Evolutionary conservation across 2,888 invertebrate species (phyloP), one percentile per base, ranked within the genome.

Genomic region (Drosophila gaucha): DNA sequence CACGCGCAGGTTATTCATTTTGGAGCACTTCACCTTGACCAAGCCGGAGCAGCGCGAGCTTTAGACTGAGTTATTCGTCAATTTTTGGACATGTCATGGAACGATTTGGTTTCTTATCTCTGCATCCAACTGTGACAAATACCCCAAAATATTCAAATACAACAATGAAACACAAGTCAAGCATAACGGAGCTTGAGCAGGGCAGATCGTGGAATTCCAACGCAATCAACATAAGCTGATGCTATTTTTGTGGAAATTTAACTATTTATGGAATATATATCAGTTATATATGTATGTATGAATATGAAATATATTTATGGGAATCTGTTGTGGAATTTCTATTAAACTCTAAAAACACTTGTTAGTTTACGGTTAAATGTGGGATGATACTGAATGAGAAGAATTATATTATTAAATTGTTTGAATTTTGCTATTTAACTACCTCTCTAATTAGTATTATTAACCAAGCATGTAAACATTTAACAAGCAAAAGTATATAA

Each of bases 1-100:
- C 28, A 83, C 67, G 2, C 82, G 84, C 3, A 47, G 35, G 22
- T 58, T 30, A 54, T 77, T 68, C 82, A 82, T 82, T 10, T 3
- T 56, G 1, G 12, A 30, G 2, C 3, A 14, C 1, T 5, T 8
- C 6, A 1, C 12, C 18, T 18, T 6, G 20, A 44, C 49, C 36
- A 8, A 52, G 22, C 43, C 31, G 46, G 8, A 8, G 22, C 39
- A 33, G 16, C 8, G 24, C 33, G 10, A 35, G 12, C 14, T 44
- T 31, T 14, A 18, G 46, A 74, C 59, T 64, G 38, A 62, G 20
- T 8, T 28, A 24, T 1, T 20, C n/a, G 14, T 1, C 14, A 12
- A 2, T 16, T 46, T 16, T 26, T 39, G 20, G 20, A 8, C 47
- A 22, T 6, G 8, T 18, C 20, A 26, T 49, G 47, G 12, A 51